Evolutionary conservation across 2,113 vertebrate genomes (phyloP).

Genomic region (Phainopepla nitens): DNA sequence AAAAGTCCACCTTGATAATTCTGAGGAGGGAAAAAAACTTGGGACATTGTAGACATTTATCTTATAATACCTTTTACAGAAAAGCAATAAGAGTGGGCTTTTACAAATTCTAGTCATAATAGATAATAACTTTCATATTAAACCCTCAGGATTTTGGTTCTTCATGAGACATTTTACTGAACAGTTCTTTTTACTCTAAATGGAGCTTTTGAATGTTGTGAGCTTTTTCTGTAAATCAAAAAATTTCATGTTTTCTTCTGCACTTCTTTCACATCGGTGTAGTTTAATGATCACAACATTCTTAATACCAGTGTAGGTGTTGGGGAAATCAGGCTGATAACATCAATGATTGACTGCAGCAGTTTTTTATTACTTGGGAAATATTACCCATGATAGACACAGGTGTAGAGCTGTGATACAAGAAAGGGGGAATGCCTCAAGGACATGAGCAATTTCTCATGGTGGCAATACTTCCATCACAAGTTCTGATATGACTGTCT

Average conservation of each 20-base stretch:
- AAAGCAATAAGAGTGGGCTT: background rate
- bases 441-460: background rate
- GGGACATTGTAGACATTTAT: constrained; percentile 2
- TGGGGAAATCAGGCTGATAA: background rate
- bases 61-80: background rate
- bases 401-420: background rate
- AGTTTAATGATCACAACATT: background rate
- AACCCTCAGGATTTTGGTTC: background rate
- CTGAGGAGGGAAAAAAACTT: background rate
- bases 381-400: background rate
- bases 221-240: background rate
- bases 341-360: background rate
- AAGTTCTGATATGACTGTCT: background rate
- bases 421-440: background rate
- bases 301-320: background rate
- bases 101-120: background rate
- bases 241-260: background rate
- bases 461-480: background rate
- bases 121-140: background rate
- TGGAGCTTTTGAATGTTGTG: background rate
- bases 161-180: background rate
- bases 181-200: background rate
- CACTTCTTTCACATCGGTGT: background rate
- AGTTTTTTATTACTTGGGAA: background rate
- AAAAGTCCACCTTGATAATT: background rate